Evolutionary conservation across 2,113 vertebrate species (phyloP).

Genomic region (Sapajus apella): DNA sequence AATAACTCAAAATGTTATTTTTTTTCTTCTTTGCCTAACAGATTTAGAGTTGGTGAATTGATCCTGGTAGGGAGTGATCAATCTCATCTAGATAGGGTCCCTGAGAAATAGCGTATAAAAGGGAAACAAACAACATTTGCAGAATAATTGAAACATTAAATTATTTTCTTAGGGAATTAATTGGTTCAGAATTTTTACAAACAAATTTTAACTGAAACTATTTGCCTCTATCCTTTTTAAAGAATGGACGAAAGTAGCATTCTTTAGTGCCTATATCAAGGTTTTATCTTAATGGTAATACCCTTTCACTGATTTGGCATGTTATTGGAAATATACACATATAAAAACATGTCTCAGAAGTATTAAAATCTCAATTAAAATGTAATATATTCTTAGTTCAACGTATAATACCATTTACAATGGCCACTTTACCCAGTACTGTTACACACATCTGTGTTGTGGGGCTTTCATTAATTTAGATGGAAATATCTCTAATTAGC

Average conservation of each 20-base stretch:
- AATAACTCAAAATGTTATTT: slow-evolving; percentile 19
- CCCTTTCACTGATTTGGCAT: neutral
- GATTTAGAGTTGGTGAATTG: slow-evolving; percentile 8
- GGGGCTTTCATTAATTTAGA: neutral
- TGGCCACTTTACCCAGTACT: neutral
- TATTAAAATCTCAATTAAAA: slow-evolving; percentile 26
- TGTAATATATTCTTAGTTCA: neutral
- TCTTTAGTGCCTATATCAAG: slow-evolving; percentile 4
- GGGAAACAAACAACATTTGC: neutral
- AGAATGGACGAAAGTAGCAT: neutral
- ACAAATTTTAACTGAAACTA: slow-evolving; percentile 4
- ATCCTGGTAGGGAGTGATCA: neutral
- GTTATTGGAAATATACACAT: neutral
- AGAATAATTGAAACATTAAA: slow-evolving; percentile 13
- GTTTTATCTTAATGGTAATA: slow-evolving; percentile 11
- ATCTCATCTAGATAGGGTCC: neutral
- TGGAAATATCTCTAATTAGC: neutral
- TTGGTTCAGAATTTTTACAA: slow-evolving; percentile 3
- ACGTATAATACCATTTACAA: neutral
- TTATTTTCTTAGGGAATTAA: neutral
- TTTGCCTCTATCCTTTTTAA: neutral
- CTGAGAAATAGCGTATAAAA: slow-evolving; percentile 25
- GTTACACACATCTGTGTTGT: neutral
- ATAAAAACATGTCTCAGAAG: neutral
- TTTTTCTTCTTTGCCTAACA: slow-evolving; percentile 15